Evolutionary conservation across 2,797 vertebrate species (phyloP), one percentile per base, ranked within the genome.

Genomic region (Chelon auratus): DNA sequence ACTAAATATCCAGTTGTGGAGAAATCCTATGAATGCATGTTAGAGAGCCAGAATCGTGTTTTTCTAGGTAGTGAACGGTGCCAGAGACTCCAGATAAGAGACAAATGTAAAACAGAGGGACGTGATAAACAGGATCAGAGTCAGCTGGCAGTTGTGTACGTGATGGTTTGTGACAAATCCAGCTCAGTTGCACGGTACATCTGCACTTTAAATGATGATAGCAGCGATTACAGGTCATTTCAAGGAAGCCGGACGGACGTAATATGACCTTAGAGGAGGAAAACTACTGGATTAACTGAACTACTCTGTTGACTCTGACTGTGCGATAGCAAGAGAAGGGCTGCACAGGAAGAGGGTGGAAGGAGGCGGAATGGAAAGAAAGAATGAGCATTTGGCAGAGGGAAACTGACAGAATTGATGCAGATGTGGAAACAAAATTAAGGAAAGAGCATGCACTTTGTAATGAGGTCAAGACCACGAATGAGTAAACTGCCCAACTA

Each of bases 51-150:
- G 20, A 47, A 20, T 36, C 20, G 33, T 78, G 56, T 82, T 71
- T 72, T 72, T 61, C 50, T 30, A 50, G 26, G 62, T 62, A 24
- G 45, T 4, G 14, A 53, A 42, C 56, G 6, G 17, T 45, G 70
- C 57, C 72, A 70, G 70, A 57, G 15, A 30, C 30, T 50, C n/a
- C 8, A 73, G 80, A 83, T 72, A 40, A 72, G 57, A 30, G 75
- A 83, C 73, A 67, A 78, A 84, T 50, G 59, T 75, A 72, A 82
- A 80, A 63, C 77, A 81, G 82, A 58, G n/a, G 37, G 24, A 78
- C 30, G 62, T 45, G 47, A 51, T 72, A 83, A 84, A 86, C 87
- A 85, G 82, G 84, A 86, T 72, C 63, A 39, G 80, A 80, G 72
- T 51, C 39, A 33, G 56, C 62, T 20, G 3, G 30, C 14, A 22